These are phyloP conservation scores for Drosophila setifemur DNA, from an alignment of 1,140 invertebrate species.

Conservation along the genomic window DNA sequence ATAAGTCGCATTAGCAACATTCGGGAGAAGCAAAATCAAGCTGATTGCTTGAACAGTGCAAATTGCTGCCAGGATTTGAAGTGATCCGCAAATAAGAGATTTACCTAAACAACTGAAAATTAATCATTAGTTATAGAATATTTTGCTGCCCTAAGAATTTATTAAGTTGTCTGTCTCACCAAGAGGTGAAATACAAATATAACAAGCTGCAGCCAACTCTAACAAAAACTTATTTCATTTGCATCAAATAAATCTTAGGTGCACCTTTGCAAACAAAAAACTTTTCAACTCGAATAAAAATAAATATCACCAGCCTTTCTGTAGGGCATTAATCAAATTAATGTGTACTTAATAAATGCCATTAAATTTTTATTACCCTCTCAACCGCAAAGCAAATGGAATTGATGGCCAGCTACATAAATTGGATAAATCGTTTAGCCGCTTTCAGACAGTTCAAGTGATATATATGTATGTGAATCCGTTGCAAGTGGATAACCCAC, in stretches of 20 bases:
- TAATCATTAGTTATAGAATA: no score
- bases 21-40: slow-evolving; percentile 24
- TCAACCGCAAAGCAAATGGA: not conserved
- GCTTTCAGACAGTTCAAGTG: slow-evolving; percentile 13
- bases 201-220: not conserved
- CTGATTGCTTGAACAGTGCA: slow-evolving; percentile 60
- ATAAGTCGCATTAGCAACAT: slow-evolving; percentile 62
- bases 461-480: slow-evolving; percentile 43
- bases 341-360: slow-evolving; percentile 69
- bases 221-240: not conserved
- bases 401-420: slow-evolving; percentile 50
- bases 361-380: slow-evolving; percentile 71
- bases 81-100: slow-evolving; percentile 51
- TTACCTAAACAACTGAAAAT: slow-evolving; percentile 11
- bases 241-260: not conserved
- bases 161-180: no score
- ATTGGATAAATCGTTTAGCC: slow-evolving; percentile 30
- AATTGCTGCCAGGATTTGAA: slow-evolving; percentile 58
- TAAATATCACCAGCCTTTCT: slow-evolving; percentile 36
- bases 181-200: no score
- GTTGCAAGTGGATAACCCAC: slow-evolving; percentile 10
- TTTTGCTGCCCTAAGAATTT: no score
- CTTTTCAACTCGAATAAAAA: slow-evolving; percentile 61
- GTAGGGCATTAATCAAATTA: slow-evolving; percentile 64
- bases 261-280: not conserved